phyloP scores from a whole-genome alignment of 2,113 vertebrate species.

The Chlamydotis undulata region DNA sequence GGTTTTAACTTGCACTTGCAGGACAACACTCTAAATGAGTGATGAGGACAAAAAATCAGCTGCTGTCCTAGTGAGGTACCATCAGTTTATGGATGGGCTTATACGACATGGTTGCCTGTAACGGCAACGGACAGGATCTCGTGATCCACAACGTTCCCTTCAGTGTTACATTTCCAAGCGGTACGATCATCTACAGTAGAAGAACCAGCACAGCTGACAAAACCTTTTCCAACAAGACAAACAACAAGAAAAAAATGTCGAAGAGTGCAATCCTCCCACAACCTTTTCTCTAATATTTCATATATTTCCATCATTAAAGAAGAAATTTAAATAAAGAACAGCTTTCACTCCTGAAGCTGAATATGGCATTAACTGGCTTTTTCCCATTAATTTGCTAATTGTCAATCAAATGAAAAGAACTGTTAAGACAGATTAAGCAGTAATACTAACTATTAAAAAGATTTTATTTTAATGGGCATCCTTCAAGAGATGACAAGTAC shows the following conservation, averaged over 20 bases:
- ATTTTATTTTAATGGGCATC: constrained; percentile 31
- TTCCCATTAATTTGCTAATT: constrained; percentile 30
- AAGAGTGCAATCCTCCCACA: neutral
- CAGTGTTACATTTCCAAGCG: neutral
- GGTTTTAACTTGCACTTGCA: neutral
- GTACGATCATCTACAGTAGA: neutral
- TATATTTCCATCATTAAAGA: neutral
- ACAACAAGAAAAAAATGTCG: neutral
- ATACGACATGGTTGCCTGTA: neutral
- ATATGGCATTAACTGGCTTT: constrained; percentile 14
- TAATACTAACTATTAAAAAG: constrained; percentile 8
- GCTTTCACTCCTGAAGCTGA: neutral
- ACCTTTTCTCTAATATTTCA: neutral
- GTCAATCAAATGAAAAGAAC: constrained; percentile 15
- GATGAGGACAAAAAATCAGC: neutral
- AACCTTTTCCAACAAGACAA: neutral
- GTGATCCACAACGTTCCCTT: neutral
- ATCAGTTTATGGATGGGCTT: neutral
- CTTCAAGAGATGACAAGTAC: constrained; percentile 27
- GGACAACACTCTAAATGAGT: neutral
- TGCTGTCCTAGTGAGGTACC: neutral
- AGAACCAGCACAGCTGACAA: neutral
- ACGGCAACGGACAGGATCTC: fast-evolving
- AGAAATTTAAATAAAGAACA: neutral
- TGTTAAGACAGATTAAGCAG: neutral